Percentiles rank a stretch among this genome's conserved stretches.
phyloP scores from a whole-genome alignment of 1,140 invertebrate species.

The Mercenaria mercenaria region DNA sequence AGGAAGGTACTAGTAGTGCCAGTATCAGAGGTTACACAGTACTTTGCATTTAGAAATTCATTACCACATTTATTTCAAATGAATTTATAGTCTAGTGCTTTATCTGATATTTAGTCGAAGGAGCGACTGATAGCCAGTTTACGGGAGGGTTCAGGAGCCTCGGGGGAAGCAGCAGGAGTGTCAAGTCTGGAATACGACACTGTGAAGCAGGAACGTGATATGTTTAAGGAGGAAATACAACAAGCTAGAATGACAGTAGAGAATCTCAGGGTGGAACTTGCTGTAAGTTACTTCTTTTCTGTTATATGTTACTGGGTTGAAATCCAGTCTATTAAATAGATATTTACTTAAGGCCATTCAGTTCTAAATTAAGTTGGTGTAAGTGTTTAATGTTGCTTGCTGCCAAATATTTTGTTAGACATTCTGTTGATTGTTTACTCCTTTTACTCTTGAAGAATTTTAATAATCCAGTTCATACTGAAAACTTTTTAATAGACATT shows the following conservation, averaged over 20 bases:
- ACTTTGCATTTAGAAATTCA: too few relatives aligned
- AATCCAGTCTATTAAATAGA: not conserved
- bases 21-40: too few relatives aligned
- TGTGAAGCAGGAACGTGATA: conserved; percentile 89
- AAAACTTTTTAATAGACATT: too few relatives aligned
- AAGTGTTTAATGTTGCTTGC: too few relatives aligned
- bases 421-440: too few relatives aligned
- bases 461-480: too few relatives aligned
- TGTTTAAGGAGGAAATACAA: conserved; percentile 89
- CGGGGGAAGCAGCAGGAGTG: conserved; percentile 80
- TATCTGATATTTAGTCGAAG: conserved; percentile 91
- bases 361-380: not conserved
- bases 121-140: conserved; percentile 91
- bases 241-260: conserved; percentile 88
- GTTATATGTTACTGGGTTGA: not conserved
- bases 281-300: conserved; percentile 69
- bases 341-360: not conserved
- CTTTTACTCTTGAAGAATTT: too few relatives aligned
- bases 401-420: too few relatives aligned
- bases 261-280: conserved; percentile 88
- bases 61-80: not conserved
- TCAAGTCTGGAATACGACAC: conserved; percentile 86
- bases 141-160: conserved; percentile 87
- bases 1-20: too few relatives aligned
- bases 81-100: not conserved